Conservation (phyloP, 1,140 invertebrate species). For the Octopus bimaculoides region DNA sequence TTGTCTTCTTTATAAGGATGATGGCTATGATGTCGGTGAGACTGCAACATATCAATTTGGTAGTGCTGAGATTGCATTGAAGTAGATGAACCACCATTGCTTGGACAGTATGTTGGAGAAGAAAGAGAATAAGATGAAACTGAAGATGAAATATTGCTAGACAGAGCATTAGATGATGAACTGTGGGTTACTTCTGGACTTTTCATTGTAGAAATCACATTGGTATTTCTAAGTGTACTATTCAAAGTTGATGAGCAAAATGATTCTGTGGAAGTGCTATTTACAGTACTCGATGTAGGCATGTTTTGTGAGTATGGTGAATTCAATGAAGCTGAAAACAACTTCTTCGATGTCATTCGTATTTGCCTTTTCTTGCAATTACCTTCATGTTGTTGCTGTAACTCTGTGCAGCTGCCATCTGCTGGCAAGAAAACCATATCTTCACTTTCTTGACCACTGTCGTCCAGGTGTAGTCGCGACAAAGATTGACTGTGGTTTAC, state of each 20-base stretch:
- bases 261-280: background rate
- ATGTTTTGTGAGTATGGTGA: background rate
- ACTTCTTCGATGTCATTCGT: background rate
- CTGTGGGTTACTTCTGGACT: background rate
- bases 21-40: conserved; percentile 16
- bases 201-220: background rate
- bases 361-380: background rate
- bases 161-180: background rate
- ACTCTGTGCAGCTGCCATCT: background rate
- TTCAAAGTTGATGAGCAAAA: background rate
- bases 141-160: background rate
- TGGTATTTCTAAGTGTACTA: background rate
- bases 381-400: background rate
- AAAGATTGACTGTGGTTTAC: background rate
- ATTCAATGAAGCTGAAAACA: background rate
- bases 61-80: background rate
- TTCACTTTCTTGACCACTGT: background rate
- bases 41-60: conserved; percentile 15
- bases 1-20: conserved; percentile 32
- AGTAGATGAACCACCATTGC: background rate
- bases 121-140: background rate
- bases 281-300: background rate
- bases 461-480: background rate
- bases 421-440: background rate
- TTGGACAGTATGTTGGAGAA: background rate